Percentiles rank a stretch among this genome's conserved stretches.
Evolutionary conservation across 1,140 invertebrate species (phyloP).

Genomic region (Rhagoletis pomonella): DNA sequence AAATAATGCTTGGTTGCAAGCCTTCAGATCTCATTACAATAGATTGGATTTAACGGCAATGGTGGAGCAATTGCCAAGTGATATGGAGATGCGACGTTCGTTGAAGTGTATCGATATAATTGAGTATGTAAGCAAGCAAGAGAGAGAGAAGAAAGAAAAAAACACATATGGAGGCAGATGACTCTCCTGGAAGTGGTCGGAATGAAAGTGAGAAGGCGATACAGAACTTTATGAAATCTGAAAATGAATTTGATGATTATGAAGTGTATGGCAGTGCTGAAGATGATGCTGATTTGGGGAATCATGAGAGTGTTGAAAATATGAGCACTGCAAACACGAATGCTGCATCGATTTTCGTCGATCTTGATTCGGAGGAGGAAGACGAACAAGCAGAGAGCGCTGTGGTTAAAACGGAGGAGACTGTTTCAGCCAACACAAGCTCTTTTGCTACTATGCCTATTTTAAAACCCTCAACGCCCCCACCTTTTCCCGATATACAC

Average conservation of each 20-base stretch:
- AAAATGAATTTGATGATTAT: slow-evolving; percentile 8
- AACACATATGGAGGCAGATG: neutral
- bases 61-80: slow-evolving; percentile 30
- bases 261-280: neutral
- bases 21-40: slow-evolving; percentile 51
- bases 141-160: slow-evolving; percentile 30
- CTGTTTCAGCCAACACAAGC: neutral
- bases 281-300: neutral
- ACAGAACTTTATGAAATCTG: neutral
- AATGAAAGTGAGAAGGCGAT: neutral
- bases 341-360: neutral
- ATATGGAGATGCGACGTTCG: slow-evolving; percentile 32
- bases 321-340: neutral
- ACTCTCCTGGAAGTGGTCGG: neutral
- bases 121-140: slow-evolving; percentile 53
- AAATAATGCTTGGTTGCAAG: slow-evolving; percentile 42
- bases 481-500: slow-evolving; percentile 45
- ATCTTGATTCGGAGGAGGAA: slow-evolving; percentile 9
- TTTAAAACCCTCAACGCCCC: neutral
- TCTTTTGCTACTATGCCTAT: neutral
- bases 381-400: neutral
- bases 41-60: slow-evolving; percentile 44
- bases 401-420: neutral
- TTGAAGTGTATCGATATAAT: slow-evolving; percentile 55
- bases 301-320: neutral